Evolutionary conservation across 2,888 invertebrate genomes (phyloP), one percentile per base, ranked within the genome.

Genomic region (Pristionchus exspectatus): DNA sequence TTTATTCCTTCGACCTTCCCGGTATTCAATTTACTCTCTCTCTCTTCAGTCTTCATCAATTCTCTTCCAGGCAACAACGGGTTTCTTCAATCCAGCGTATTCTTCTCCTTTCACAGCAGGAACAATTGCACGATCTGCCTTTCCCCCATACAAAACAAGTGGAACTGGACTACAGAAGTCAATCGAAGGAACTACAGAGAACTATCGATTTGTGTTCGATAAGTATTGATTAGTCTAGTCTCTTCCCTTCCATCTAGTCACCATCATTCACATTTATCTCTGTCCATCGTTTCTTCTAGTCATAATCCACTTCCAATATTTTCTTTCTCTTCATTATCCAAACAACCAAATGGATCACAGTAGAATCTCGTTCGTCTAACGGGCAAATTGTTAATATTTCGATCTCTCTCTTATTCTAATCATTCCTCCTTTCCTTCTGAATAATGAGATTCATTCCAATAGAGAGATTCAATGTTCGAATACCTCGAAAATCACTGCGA

Each of bases 1-100:
- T 90, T 94, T 72, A 94, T 94, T 89, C 94, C 94, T 3, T 90
- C 94, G 16, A 92, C 92, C 50, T 93, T 94, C 91, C 94, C 94
- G 91, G 93, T 93, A 85, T 90, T 16, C 12, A 50, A 50, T 50
- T 9, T 50, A 38, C 44, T 50, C 44, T 50, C 44, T 44, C 44
- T 44, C 44, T 50, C 44, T 50, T 50, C 44, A 50, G 12, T 9
- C 44, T 0, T 86, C 21, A n/a, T 27, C n/a, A 16, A 84, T 12
- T n/a, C 24, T 54, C 44, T 56, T 50, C 5, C 77, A 88, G 88
- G n/a, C 88, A 27, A 77, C 88, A 18, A 44, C 63, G 77, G 33
- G 56, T 14, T 87, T 87, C 87, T 88, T 88, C 77, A 54, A 54
- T 44, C 88, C 54, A 14, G 63, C 88, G 16, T 74, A 77, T 30